Evolutionary conservation across 2,888 invertebrate species (phyloP), one percentile per base, ranked within the genome.

Genomic region (Ctena decussata): DNA sequence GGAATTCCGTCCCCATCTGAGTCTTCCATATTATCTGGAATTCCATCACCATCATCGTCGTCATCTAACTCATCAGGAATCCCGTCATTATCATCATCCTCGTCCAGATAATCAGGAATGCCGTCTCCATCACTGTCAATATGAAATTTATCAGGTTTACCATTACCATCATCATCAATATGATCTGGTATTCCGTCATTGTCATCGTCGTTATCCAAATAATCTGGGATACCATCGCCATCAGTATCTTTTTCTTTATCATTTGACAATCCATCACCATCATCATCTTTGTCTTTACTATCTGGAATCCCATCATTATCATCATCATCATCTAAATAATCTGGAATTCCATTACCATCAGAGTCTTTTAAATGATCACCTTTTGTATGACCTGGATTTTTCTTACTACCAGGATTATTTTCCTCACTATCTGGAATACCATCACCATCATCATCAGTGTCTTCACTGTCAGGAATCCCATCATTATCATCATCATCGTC

Each of bases 171-270:
- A 86, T 94, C 94, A 24, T 94, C 94, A n/a, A 86, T 37, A 53
- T 91, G 37, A 70, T 95, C 94, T n/a, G 93, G 93, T 71, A 95
- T 92, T 1, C 95, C 95, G 86, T 95, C 94, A 21, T 93, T 93
- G 86, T 95, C 94, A 35, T 82, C 89, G 84, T 95, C 95, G 30
- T 90, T 84, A 41, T 93, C 93, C 2, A 91, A 46, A 76, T 94
- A 79, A 87, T 95, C 94, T 15, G 95, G 94, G 65, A 95, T 94
- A 41, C 95, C 95, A 91, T 95, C 95, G 0, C 94, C 91, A 60
- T 94, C 94, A n/a, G 84, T 85, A 77, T 94, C 94, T 57, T 91
- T 91, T 24, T 93, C 93, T 39, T 82, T 39, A 44, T 89, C 32
- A 76, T 93, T 92, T n/a, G 94, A 94, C 72, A 94, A 93, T n/a